phyloP scores from a whole-genome alignment of 2,113 vertebrate species.

The Gila orcuttii region DNA sequence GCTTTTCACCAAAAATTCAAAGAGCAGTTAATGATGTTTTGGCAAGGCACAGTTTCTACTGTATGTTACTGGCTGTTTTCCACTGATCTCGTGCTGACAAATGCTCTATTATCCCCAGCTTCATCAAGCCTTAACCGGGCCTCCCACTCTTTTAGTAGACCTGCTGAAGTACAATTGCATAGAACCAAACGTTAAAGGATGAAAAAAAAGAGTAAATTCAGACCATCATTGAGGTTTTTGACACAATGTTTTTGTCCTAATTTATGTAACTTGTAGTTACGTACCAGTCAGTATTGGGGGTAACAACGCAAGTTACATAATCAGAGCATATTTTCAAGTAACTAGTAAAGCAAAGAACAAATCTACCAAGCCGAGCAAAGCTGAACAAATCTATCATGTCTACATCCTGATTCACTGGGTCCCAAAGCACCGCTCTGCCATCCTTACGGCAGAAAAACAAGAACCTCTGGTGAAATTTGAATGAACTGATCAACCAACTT shows the following conservation, averaged over 20 bases:
- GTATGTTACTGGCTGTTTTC: not conserved
- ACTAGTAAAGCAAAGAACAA: no score
- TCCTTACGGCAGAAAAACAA: no score
- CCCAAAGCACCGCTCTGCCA: no score
- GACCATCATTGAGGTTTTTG: not conserved
- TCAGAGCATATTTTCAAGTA: no score
- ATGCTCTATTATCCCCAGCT: not conserved
- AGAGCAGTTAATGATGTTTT: not conserved
- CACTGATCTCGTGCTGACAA: not conserved
- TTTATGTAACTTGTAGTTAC: not conserved
- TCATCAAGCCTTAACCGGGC: not conserved
- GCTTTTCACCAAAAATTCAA: not conserved
- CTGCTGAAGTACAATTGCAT: not conserved
- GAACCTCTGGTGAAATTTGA: not conserved
- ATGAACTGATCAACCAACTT: not conserved
- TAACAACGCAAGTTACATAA: no score
- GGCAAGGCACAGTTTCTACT: not conserved
- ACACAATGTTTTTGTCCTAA: not conserved
- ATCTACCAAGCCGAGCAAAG: no score
- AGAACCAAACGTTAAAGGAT: not conserved
- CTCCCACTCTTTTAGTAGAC: not conserved
- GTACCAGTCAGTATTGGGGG: not conserved
- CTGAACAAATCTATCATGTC: no score
- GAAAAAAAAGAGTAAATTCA: not conserved
- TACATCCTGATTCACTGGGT: no score